phyloP scores from a whole-genome alignment of 1,140 invertebrate genomes.

The Delia radicum region DNA sequence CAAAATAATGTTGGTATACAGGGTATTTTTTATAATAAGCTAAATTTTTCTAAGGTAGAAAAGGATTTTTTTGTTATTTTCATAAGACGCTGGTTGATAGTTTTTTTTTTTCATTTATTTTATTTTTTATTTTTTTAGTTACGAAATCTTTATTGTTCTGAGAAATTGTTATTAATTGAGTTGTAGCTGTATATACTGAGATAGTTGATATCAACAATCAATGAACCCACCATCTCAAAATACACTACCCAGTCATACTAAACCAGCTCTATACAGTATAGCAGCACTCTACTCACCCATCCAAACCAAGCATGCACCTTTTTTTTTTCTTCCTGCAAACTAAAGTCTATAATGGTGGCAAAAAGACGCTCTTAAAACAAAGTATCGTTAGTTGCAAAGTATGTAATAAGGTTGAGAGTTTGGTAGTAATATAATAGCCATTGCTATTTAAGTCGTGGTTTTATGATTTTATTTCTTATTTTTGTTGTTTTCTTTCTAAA shows the following conservation, averaged over 20 bases:
- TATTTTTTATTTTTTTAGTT: neutral
- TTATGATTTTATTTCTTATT: constrained; percentile 24
- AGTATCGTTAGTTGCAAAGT: neutral
- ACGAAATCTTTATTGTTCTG: constrained; percentile 40
- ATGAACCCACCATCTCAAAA: constrained; percentile 11
- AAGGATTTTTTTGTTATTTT: neutral
- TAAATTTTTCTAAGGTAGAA: neutral
- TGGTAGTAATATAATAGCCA: constrained; percentile 3
- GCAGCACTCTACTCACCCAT: neutral
- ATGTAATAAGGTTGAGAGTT: neutral
- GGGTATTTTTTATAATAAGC: neutral
- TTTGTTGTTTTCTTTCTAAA: neutral
- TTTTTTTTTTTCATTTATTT: neutral
- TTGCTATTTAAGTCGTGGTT: constrained; percentile 16
- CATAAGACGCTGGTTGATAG: too few species aligned
- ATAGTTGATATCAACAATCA: constrained; percentile 23
- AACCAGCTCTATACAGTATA: neutral
- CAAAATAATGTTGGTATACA: neutral
- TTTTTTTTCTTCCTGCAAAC: too few species aligned
- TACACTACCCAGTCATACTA: neutral
- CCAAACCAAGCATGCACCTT: neutral
- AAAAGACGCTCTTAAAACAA: constrained; percentile 14
- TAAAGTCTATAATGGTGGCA: constrained; percentile 7
- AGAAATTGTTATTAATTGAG: constrained; percentile 54
- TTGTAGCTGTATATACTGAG: constrained; percentile 31